phyloP scores from a whole-genome alignment of 2,888 invertebrate species.

The Steinernema hermaphroditum region DNA sequence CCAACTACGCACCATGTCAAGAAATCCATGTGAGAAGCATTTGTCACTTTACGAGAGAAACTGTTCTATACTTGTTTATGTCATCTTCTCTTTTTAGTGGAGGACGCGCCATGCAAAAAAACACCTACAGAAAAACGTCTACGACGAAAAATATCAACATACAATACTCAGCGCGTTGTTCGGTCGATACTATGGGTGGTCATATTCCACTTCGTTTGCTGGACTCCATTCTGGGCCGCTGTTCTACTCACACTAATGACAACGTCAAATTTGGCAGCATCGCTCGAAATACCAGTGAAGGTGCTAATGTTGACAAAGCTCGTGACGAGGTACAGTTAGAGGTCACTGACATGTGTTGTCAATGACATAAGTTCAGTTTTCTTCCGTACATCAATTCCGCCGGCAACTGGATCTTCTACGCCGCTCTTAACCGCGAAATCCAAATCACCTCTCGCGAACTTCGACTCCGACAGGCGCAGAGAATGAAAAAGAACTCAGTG shows the following conservation, averaged over 20 bases:
- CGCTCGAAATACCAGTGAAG: neutral
- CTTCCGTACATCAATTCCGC: neutral
- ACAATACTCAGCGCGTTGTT: too few species aligned
- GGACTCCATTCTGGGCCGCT: neutral
- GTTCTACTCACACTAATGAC: neutral
- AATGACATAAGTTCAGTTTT: neutral
- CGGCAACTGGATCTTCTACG: too few species aligned
- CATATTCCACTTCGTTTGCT: neutral
- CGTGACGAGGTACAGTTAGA: neutral
- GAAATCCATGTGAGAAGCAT: too few species aligned
- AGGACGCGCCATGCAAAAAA: too few species aligned
- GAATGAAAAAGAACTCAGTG: neutral
- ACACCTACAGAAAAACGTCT: too few species aligned
- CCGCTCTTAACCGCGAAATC: neutral
- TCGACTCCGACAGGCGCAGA: neutral
- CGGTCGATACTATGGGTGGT: neutral
- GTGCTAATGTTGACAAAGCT: neutral
- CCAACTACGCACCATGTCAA: too few species aligned
- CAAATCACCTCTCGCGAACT: neutral
- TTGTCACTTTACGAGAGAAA: too few species aligned
- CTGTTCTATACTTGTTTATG: too few species aligned
- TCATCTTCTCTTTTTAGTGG: too few species aligned
- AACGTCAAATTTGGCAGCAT: neutral
- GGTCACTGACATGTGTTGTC: too few species aligned
- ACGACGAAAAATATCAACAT: too few species aligned